Percentiles rank a stretch among this genome's conserved stretches.
phyloP scores from a whole-genome alignment of 2,113 vertebrate genomes.

The Gopherus evgoodei region DNA sequence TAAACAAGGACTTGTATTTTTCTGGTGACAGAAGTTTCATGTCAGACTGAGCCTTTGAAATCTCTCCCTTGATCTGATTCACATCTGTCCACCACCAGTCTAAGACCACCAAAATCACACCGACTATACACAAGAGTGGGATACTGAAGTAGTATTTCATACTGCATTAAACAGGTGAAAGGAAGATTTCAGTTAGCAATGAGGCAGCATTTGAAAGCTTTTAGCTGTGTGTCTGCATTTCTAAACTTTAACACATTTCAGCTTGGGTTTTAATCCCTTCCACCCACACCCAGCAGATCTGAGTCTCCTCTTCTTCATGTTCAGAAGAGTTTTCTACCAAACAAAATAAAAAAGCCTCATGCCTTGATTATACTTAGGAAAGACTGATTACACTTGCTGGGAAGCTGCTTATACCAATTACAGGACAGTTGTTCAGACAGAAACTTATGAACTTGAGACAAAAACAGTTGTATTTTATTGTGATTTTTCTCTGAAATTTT shows the following conservation, averaged over 20 bases:
- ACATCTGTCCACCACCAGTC: too few relatives aligned
- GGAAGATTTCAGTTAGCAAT: neutral
- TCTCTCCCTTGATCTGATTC: neutral
- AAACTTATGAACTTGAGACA: neutral
- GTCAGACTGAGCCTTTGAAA: neutral
- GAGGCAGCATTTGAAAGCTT: neutral
- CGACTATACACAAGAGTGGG: neutral
- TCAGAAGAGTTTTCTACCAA: too few relatives aligned
- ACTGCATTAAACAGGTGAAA: neutral
- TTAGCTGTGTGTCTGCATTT: neutral
- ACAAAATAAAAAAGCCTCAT: too few relatives aligned
- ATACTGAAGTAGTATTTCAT: neutral
- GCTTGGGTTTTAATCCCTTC: neutral
- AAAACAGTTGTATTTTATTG: neutral
- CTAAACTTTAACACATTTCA: neutral
- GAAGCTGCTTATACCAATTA: neutral
- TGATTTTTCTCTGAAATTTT: neutral
- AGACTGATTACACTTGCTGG: too few relatives aligned
- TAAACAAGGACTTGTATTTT: neutral
- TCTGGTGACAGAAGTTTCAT: neutral
- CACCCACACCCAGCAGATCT: neutral
- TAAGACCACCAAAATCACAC: neutral
- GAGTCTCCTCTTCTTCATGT: neutral
- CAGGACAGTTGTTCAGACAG: neutral
- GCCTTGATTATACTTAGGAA: neutral